Conservation (phyloP, 2,797 vertebrate species). For the Rhabdophis nuchalis region DNA sequence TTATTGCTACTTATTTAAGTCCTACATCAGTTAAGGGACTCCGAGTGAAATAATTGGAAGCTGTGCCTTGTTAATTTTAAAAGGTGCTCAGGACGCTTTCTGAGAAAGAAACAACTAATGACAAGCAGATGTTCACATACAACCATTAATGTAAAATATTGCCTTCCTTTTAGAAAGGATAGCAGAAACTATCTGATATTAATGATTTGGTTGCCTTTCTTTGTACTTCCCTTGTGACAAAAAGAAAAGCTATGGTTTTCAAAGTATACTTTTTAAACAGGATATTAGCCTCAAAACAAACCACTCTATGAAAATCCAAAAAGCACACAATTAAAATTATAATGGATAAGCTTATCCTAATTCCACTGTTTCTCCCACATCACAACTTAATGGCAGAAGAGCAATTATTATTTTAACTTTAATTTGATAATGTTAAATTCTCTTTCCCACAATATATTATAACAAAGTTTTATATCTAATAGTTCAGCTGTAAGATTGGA, state of each 20-base stretch:
- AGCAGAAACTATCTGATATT: neutral
- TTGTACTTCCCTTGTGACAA: neutral
- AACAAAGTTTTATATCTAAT: neutral
- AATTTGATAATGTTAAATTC: neutral
- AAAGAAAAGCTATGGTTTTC: neutral
- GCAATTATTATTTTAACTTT: neutral
- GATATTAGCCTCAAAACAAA: neutral
- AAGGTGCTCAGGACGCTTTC: neutral
- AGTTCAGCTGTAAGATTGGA: neutral
- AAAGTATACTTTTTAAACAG: neutral
- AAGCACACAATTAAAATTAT: neutral
- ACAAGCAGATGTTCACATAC: neutral
- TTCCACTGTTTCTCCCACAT: neutral
- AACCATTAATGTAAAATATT: neutral
- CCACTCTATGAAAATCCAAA: neutral
- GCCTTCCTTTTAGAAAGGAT: neutral
- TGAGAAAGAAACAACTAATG: neutral
- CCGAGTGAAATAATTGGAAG: neutral
- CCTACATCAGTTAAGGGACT: neutral
- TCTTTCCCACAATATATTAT: neutral
- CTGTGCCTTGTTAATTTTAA: neutral
- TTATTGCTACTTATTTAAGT: neutral
- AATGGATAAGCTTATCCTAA: neutral
- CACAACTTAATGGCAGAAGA: neutral
- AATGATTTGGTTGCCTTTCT: neutral